A percentile compares a stretch with the other conserved stretches of the same genome.
Evolutionary conservation across 1,140 invertebrate genomes (phyloP).

Genomic region (Lanistes nyassanus): DNA sequence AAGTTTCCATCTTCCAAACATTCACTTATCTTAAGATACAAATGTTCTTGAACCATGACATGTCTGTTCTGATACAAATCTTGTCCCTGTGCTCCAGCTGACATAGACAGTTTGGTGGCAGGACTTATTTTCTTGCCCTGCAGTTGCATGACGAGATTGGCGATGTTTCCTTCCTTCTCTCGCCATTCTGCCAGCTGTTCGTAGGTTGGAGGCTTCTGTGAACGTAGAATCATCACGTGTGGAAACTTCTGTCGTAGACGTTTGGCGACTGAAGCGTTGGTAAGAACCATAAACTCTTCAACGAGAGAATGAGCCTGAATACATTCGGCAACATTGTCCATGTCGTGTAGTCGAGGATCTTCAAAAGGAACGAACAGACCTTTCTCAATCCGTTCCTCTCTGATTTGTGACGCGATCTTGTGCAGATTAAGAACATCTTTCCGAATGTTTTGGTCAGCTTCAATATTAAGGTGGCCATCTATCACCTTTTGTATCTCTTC

Average conservation of each 20-base stretch:
- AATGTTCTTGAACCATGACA: constrained; percentile 25
- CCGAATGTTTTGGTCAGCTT: not conserved
- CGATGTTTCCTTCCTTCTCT: constrained; percentile 22
- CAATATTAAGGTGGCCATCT: constrained; percentile 4
- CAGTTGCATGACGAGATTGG: constrained; percentile 23
- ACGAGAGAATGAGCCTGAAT: constrained; percentile 36
- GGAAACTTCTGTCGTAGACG: constrained; percentile 23
- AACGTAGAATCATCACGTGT: constrained; percentile 7
- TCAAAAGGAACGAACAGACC: constrained; percentile 29
- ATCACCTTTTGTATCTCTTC: constrained; percentile 30
- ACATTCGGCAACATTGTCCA: constrained; percentile 2
- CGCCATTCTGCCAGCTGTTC: constrained; percentile 31
- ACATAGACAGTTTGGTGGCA: not conserved
- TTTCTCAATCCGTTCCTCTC: constrained; percentile 21
- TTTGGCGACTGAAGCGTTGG: constrained; percentile 41
- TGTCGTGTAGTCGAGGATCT: constrained; percentile 14
- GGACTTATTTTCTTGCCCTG: constrained; percentile 16
- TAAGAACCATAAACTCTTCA: constrained; percentile 53
- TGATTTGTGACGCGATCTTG: constrained; percentile 18
- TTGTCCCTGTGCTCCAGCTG: not conserved
- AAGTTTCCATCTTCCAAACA: constrained; percentile 75
- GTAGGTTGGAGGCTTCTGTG: constrained; percentile 34
- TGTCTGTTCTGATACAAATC: not conserved
- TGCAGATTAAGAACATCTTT: constrained; percentile 17
- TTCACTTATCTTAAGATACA: constrained; percentile 28